phyloP scores from a whole-genome alignment of 64 coral and sea anemone genomes.

The Porites australiensis region DNA sequence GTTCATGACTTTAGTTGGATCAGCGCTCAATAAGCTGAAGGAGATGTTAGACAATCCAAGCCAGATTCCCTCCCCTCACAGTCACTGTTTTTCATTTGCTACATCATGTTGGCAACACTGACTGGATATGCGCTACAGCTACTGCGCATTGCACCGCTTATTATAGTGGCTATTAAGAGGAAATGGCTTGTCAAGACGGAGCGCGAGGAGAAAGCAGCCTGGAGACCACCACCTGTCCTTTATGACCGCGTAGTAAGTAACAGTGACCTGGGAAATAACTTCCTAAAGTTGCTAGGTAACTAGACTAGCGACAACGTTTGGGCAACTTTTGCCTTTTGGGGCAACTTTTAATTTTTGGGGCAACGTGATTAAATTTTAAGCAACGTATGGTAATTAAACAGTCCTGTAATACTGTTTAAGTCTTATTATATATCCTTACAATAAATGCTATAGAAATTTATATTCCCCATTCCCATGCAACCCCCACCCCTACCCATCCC shows the following conservation, averaged over 20 bases:
- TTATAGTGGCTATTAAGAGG: constrained; percentile 53
- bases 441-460: no score
- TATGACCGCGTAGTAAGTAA: constrained; percentile 75
- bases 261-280: background rate
- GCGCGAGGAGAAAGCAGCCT: constrained; percentile 52
- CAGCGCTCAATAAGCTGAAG: constrained; percentile 66
- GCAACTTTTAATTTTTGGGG: no score
- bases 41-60: constrained; percentile 54
- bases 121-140: constrained; percentile 71
- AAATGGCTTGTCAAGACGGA: constrained; percentile 69
- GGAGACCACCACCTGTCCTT: constrained; percentile 68
- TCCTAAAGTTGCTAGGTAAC: no score
- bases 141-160: constrained; percentile 65
- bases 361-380: no score
- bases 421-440: no score
- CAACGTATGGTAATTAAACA: no score
- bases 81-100: constrained; percentile 72
- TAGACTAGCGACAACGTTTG: no score
- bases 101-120: constrained; percentile 68
- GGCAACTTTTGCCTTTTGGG: no score
- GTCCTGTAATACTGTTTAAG: no score
- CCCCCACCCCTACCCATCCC: no score
- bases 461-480: no score
- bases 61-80: constrained; percentile 72
- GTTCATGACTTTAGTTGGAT: constrained; percentile 65